These are phyloP conservation scores for Epicampocera succincta DNA, from an alignment of 2,888 invertebrate species.

Conservation along the genomic window DNA sequence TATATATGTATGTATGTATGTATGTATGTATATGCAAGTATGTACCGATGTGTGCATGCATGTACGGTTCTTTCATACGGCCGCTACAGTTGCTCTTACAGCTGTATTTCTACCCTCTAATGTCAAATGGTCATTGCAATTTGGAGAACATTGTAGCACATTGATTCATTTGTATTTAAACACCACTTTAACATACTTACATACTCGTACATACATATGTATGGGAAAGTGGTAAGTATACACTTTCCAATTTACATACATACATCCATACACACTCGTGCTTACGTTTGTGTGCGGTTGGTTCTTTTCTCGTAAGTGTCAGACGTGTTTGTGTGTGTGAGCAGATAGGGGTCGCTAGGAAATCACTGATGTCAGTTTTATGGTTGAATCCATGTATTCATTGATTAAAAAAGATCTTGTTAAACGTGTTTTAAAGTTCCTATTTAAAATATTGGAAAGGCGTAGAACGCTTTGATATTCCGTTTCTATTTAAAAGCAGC, in stretches of 20 bases:
- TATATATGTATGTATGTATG: background rate
- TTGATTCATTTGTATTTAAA: constrained; percentile 66
- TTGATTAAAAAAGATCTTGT: background rate
- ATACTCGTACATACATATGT: constrained; percentile 4
- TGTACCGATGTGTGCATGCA: background rate
- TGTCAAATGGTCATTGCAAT: constrained; percentile 66
- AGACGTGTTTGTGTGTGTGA: background rate
- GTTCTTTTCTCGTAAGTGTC: constrained; percentile 1
- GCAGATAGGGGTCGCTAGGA: constrained; percentile 8
- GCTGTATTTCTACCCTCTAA: constrained; percentile 52
- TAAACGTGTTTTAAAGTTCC: too few species aligned
- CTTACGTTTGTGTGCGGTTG: background rate
- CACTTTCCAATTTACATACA: too few species aligned
- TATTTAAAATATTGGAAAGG: too few species aligned
- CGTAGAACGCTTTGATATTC: too few species aligned
- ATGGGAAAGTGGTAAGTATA: too few species aligned
- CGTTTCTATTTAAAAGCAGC: too few species aligned
- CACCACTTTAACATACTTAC: constrained; percentile 32
- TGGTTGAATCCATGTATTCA: background rate
- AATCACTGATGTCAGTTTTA: constrained; percentile 8
- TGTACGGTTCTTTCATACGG: background rate
- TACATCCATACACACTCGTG: too few species aligned
- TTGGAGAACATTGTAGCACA: constrained; percentile 59
- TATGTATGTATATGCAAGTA: too few species aligned
- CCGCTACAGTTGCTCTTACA: constrained; percentile 34